Conservation (phyloP, 2,888 invertebrate species). For the Coelopa pilipes region DNA sequence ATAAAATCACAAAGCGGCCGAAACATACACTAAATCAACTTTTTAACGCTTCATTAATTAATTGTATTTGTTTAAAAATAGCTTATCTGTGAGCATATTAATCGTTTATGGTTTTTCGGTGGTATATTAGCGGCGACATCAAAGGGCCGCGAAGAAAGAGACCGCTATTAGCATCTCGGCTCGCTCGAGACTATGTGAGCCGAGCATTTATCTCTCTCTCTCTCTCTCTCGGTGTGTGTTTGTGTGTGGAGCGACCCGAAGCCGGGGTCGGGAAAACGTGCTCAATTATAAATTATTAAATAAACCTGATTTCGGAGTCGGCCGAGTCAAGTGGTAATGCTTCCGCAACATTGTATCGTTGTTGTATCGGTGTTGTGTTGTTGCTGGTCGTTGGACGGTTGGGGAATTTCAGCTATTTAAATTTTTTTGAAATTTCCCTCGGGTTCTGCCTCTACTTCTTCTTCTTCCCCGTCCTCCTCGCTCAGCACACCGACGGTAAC, state of each 20-base stretch:
- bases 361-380: too few species aligned
- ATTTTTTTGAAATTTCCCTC: too few species aligned
- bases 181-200: background rate
- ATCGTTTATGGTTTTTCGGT: slow-evolving; percentile 39
- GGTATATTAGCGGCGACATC: slow-evolving; percentile 35
- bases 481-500: too few species aligned
- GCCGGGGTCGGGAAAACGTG: background rate
- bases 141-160: slow-evolving; percentile 27
- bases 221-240: background rate
- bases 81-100: slow-evolving; percentile 42
- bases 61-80: slow-evolving; percentile 52
- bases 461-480: too few species aligned
- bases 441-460: too few species aligned
- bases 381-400: too few species aligned
- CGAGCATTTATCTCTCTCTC: too few species aligned
- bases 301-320: slow-evolving; percentile 11
- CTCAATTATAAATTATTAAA: slow-evolving; percentile 29
- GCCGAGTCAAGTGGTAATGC: too few species aligned
- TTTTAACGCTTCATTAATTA: slow-evolving; percentile 50
- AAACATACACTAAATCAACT: slow-evolving; percentile 41
- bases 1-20: slow-evolving; percentile 39
- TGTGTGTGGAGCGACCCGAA: background rate
- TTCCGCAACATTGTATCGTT: too few species aligned
- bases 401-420: too few species aligned
- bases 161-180: background rate